These are phyloP conservation scores for Nixonia krombeini DNA, from an alignment of 1,140 invertebrate genomes.

Conservation along the genomic window DNA sequence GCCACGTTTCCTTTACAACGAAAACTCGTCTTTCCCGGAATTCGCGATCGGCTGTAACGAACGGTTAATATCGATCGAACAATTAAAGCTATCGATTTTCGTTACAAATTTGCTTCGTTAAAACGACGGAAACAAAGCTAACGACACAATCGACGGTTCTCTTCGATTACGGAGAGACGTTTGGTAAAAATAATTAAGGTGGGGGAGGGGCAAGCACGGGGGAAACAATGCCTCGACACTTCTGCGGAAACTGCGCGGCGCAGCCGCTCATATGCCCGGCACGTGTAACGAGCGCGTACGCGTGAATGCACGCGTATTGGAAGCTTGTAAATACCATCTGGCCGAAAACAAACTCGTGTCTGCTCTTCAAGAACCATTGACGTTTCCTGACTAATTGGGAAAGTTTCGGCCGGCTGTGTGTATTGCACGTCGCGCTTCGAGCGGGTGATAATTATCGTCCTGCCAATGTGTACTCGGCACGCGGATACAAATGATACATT, in stretches of 20 bases:
- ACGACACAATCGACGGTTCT: too few species aligned
- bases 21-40: background rate
- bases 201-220: background rate
- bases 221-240: too few species aligned
- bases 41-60: background rate
- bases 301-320: slow-evolving; percentile 13
- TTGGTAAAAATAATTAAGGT: background rate
- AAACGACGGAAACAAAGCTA: too few species aligned
- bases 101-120: background rate
- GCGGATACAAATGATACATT: background rate
- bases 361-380: slow-evolving; percentile 23
- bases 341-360: slow-evolving; percentile 15
- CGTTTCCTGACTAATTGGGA: slow-evolving; percentile 54
- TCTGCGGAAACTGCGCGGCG: too few species aligned
- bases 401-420: slow-evolving; percentile 41
- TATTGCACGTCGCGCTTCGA: slow-evolving; percentile 25
- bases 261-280: slow-evolving; percentile 24
- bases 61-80: background rate
- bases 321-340: slow-evolving; percentile 44
- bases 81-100: background rate
- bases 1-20: too few species aligned
- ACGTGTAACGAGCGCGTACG: slow-evolving; percentile 20
- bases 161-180: background rate
- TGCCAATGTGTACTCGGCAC: slow-evolving; percentile 16
- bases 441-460: slow-evolving; percentile 28